These are phyloP conservation scores for Apeira syringaria DNA, from an alignment of 2,888 invertebrate species.

Conservation along the genomic window DNA sequence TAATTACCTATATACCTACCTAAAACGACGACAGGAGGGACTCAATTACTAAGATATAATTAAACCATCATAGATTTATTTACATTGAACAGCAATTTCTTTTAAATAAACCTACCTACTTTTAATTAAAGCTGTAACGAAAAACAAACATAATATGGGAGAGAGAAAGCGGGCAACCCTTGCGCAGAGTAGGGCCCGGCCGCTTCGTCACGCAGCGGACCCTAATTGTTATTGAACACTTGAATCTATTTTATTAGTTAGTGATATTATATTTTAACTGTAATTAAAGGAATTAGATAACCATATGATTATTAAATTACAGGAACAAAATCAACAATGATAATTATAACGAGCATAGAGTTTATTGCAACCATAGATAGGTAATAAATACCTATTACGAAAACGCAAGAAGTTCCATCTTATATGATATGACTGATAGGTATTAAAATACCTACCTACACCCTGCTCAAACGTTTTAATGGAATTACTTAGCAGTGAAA, in stretches of 20 bases:
- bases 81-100: conserved; percentile 80
- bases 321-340: too few species aligned
- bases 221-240: conserved; percentile 43
- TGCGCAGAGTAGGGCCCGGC: conserved; percentile 37
- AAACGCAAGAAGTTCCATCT: too few species aligned
- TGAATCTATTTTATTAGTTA: conserved; percentile 19
- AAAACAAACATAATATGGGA: conserved; percentile 72
- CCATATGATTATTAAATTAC: too few species aligned
- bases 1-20: conserved; percentile 54
- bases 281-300: not conserved
- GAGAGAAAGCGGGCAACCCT: conserved; percentile 58
- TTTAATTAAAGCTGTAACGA: conserved; percentile 81
- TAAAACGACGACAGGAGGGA: conserved; percentile 72
- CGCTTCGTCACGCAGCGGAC: conserved; percentile 44
- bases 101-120: conserved; percentile 80
- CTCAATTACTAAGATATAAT: conserved; percentile 80
- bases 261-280: not conserved
- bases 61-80: conserved; percentile 80
- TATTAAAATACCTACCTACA: too few species aligned
- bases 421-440: too few species aligned
- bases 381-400: too few species aligned
- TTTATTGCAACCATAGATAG: too few species aligned
- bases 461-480: too few species aligned
- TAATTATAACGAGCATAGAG: too few species aligned
- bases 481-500: too few species aligned